phyloP scores from a whole-genome alignment of 2,888 invertebrate genomes.

The Synergus umbraculus region DNA sequence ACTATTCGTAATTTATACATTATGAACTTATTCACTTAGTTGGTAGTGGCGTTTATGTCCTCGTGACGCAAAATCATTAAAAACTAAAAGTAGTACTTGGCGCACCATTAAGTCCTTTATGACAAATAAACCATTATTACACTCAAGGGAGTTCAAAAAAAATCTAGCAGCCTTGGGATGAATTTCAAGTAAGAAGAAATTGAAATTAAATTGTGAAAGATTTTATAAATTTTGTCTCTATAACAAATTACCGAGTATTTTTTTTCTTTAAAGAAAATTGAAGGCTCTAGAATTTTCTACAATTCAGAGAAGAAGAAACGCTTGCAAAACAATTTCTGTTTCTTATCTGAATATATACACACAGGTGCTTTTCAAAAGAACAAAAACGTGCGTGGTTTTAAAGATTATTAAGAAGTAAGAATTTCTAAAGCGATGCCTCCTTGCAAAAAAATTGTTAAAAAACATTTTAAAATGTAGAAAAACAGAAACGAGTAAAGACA shows the following conservation, averaged over 20 bases:
- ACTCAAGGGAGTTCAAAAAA: not conserved
- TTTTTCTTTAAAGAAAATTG: not conserved
- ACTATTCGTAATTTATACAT: slow-evolving; percentile 9
- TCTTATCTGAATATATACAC: not conserved
- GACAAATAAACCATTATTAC: not conserved
- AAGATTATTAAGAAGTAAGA: not conserved
- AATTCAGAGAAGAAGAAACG: not conserved
- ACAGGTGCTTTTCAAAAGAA: not conserved
- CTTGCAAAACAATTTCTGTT: not conserved
- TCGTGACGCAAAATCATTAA: not conserved
- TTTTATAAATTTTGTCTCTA: not conserved
- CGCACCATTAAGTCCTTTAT: slow-evolving; percentile 11
- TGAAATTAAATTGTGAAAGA: not conserved
- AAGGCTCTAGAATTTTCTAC: not conserved
- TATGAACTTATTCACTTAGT: not conserved
- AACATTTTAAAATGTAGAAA: not conserved
- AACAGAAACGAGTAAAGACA: not conserved
- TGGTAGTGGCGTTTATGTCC: not conserved
- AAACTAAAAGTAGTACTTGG: slow-evolving; percentile 3
- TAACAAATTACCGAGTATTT: not conserved
- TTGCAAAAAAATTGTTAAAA: not conserved
- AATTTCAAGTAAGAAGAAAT: no score
- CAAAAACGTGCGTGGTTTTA: not conserved
- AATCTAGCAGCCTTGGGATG: not conserved
- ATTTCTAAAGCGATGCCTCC: not conserved